Evolutionary conservation across 2,113 vertebrate genomes (phyloP).

Genomic region (Pimephales promelas): DNA sequence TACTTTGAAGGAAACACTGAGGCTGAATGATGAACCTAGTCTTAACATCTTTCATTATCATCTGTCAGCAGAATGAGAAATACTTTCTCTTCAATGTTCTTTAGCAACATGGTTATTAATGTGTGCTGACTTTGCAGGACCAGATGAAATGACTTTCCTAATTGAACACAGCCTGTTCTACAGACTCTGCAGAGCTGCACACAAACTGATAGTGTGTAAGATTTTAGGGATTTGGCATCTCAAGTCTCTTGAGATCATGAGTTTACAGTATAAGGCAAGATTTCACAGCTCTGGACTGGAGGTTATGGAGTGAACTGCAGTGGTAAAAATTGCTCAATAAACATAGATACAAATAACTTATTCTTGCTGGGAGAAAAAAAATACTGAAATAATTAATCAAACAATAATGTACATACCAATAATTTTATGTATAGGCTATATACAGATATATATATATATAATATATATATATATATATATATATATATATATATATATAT

Average conservation of each 20-base stretch:
- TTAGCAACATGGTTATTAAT: conserved; percentile 35
- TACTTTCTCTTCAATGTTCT: background rate
- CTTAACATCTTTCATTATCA: background rate
- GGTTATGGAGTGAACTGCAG: background rate
- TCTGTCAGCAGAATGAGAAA: conserved; percentile 40
- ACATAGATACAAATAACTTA: background rate
- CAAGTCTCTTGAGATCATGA: background rate
- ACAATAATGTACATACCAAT: background rate
- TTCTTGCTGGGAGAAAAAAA: background rate
- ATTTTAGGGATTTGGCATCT: conserved; percentile 12
- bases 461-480: background rate
- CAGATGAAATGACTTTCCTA: conserved; percentile 38
- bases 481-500: no score
- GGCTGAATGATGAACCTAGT: background rate
- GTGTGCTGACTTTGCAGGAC: conserved; percentile 29
- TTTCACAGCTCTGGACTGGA: background rate
- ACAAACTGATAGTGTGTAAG: background rate
- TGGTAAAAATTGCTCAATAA: background rate
- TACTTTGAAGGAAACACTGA: background rate
- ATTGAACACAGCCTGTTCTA: conserved; percentile 14
- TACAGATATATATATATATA: no score
- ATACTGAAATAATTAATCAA: background rate
- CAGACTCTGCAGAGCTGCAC: background rate
- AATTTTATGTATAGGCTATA: background rate
- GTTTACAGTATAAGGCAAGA: background rate